A percentile compares a stretch with the other conserved stretches of the same genome.
Evolutionary conservation across 2,888 invertebrate genomes (phyloP).

Genomic region (Schrankia costaestrigalis): DNA sequence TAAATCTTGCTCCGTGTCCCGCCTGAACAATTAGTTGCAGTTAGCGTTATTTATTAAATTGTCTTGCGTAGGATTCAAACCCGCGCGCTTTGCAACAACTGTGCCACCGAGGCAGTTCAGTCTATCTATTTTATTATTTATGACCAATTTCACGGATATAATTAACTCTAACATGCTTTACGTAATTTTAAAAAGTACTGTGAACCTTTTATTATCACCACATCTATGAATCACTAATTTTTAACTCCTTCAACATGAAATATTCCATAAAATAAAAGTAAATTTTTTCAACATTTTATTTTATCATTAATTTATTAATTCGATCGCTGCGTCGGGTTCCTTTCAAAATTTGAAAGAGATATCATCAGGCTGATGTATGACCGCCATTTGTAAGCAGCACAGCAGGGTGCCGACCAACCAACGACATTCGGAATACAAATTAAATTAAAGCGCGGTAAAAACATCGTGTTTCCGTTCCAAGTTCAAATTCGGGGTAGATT

Average conservation of each 20-base stretch:
- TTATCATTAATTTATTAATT: conserved; percentile 73
- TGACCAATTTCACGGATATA: too few species aligned
- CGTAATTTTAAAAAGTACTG: too few species aligned
- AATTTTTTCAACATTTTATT: conserved; percentile 45
- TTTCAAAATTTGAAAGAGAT: conserved; percentile 78
- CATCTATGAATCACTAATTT: conserved; percentile 24
- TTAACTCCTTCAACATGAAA: conserved; percentile 42
- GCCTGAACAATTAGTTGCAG: too few species aligned
- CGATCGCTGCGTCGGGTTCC: conserved; percentile 57
- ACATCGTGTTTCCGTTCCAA: conserved; percentile 70
- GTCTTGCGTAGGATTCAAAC: too few species aligned
- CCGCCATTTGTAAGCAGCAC: conserved; percentile 75
- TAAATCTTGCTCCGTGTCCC: too few species aligned
- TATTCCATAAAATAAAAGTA: conserved; percentile 52
- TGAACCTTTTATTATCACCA: too few species aligned
- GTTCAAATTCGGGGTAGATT: conserved; percentile 67
- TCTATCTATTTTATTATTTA: too few species aligned
- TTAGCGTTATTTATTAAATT: too few species aligned
- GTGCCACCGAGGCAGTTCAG: too few species aligned
- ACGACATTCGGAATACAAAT: conserved; percentile 74
- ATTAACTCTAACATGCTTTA: too few species aligned
- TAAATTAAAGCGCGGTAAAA: conserved; percentile 78
- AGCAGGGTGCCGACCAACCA: conserved; percentile 62
- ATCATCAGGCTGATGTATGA: conserved; percentile 78
- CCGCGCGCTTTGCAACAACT: too few species aligned